Base-by-base conservation (phyloP, 2,797 vertebrate genomes). In the Gadopsis bispinosus region DNA sequence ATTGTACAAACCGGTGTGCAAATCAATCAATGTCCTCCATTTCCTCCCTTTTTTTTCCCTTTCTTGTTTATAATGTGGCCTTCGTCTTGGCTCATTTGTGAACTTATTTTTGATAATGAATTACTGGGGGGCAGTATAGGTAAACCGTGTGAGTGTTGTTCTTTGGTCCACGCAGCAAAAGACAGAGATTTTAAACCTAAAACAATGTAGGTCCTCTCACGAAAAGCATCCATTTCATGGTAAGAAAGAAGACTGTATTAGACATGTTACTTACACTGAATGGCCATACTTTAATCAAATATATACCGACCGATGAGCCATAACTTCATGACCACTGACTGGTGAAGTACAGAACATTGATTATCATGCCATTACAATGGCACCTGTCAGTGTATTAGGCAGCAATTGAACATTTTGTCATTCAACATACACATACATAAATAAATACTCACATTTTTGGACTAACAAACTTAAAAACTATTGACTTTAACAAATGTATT, bases 51-150 rank as follows among this genome's bases (percentile, higher is more conserved):
- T 39, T 64, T 47, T 63, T 5, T 4, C 14, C 22, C 8, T 63
- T 63, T 12, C 6, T 11, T 14, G 4, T 54, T 39, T 12, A 20
- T 14, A 29, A 56, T 43, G 5, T 76, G 62, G 43, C 50, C 60
- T 33, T 75, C 47, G 3, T 68, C 14, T 45, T 19, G 5, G 16
- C 17, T 69, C 1, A 35, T 75, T 67, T 58, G 11, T 50, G 12
- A 33, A n/a, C 17, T 65, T 50, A 55, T 56, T 69, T 35, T 63
- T 8, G 26, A 12, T 56, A 43, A 47, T 75, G 9, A 54, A 17
- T n/a, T 59, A 53, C 39, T 33, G 19, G 29, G 65, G 5, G 5
- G 41, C 11, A 22, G 31, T 13, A 20, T 65, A 35, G 31, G 31
- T 65, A 14, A 50, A 63, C 3, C 37, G 7, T 61, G 26, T 17